These are phyloP conservation scores for Orchestes rusci DNA, from an alignment of 2,888 invertebrate species.

Conservation along the genomic window DNA sequence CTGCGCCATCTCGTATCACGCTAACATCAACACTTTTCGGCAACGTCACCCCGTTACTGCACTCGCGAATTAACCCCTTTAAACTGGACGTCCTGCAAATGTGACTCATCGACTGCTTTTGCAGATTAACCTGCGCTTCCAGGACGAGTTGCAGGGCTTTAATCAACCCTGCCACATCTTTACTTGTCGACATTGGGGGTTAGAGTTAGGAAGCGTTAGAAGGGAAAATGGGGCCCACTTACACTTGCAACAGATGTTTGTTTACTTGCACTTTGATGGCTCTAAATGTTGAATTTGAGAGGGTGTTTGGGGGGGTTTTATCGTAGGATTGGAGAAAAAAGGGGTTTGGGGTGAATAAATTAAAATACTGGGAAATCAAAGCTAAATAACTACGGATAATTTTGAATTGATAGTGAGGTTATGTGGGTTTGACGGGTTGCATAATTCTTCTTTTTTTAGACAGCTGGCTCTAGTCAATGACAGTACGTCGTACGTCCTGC, in stretches of 20 bases:
- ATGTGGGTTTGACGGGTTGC: not conserved
- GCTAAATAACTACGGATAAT: not conserved
- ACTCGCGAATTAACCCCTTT: conserved; percentile 36
- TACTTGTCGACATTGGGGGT: conserved; percentile 49
- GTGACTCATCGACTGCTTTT: conserved; percentile 53
- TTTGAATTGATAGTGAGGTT: not conserved
- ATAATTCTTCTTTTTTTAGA: not conserved
- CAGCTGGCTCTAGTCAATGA: too few species aligned
- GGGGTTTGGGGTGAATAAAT: too few species aligned
- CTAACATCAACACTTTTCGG: conserved; percentile 14
- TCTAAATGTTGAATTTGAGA: too few species aligned
- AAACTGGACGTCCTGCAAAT: conserved; percentile 62
- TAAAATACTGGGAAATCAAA: not conserved
- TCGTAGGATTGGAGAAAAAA: too few species aligned
- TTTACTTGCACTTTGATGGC: too few species aligned
- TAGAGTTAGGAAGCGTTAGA: not conserved
- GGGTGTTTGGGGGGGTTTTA: too few species aligned
- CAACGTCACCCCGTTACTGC: conserved; percentile 27
- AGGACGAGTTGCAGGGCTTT: conserved; percentile 62
- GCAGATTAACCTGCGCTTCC: conserved; percentile 58
- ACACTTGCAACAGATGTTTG: not conserved
- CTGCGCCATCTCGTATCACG: conserved; percentile 49
- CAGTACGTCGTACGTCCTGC: too few species aligned
- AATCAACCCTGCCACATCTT: conserved; percentile 60
- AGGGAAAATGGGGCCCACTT: not conserved